Conservation (phyloP, 2,113 vertebrate species). For the Corvus moneduloides region DNA sequence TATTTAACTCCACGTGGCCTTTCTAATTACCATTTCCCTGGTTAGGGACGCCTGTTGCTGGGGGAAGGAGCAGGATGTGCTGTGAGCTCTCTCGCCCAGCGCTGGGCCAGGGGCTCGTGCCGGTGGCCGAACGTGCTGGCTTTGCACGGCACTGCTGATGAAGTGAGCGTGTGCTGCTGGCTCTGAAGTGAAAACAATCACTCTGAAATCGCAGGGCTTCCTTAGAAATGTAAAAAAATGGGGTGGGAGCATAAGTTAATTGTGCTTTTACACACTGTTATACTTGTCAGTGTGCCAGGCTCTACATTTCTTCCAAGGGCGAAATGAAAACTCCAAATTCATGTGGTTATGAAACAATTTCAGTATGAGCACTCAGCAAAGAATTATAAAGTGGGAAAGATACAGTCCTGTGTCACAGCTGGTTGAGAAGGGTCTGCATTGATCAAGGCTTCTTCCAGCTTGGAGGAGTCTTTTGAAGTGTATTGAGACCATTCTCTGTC, state of each 20-base stretch:
- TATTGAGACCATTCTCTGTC: not conserved
- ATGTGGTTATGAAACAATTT: constrained; percentile 74
- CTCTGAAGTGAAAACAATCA: constrained; percentile 68
- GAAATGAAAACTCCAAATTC: constrained; percentile 73
- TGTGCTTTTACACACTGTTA: constrained; percentile 76
- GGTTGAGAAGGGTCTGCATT: not conserved
- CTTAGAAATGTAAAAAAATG: constrained; percentile 66
- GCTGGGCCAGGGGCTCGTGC: not conserved
- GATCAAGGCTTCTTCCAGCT: constrained; percentile 36
- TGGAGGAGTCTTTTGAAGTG: not conserved
- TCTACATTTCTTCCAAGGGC: constrained; percentile 70
- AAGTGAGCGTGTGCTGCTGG: constrained; percentile 58
- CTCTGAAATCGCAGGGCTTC: constrained; percentile 66
- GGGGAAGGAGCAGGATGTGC: not conserved
- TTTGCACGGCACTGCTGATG: constrained; percentile 10
- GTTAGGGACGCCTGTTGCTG: not conserved
- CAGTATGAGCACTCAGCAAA: constrained; percentile 48
- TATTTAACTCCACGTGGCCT: not conserved
- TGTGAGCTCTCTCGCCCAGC: not conserved
- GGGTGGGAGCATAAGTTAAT: constrained; percentile 71
- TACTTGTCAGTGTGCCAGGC: constrained; percentile 71
- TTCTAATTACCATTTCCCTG: not conserved
- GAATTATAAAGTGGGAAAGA: constrained; percentile 62
- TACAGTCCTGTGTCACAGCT: constrained; percentile 43
- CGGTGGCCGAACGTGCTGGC: not conserved